Evolutionary conservation across 2,113 vertebrate species (phyloP).

Genomic region (Tricholaema leucomelas): DNA sequence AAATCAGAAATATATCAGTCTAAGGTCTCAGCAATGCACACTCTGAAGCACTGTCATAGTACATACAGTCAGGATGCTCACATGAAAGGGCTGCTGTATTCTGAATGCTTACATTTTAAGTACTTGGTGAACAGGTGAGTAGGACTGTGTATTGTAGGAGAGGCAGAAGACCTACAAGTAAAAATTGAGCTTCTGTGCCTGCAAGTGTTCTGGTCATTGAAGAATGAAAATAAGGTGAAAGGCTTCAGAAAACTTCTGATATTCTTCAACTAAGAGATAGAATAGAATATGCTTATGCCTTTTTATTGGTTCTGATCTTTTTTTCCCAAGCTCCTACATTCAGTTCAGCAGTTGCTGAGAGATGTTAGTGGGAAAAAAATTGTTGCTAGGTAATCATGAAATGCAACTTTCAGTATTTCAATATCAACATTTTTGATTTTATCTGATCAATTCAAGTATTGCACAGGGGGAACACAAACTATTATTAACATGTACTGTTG

Average conservation of each 20-base stretch:
- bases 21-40: background rate
- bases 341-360: conserved; percentile 28
- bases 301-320: conserved; percentile 29
- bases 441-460: conserved; percentile 23
- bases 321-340: background rate
- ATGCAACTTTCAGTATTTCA: conserved; percentile 17
- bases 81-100: background rate
- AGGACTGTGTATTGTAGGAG: background rate
- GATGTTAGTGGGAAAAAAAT: conserved; percentile 34
- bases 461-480: background rate
- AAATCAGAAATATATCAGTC: background rate
- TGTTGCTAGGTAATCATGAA: conserved; percentile 44
- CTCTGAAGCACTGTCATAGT: background rate
- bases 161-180: background rate
- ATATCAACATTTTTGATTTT: background rate
- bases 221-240: conserved; percentile 14
- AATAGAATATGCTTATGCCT: background rate
- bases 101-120: background rate
- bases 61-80: background rate
- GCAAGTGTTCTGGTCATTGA: background rate
- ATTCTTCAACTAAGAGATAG: background rate
- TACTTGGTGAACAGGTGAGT: background rate
- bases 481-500: background rate
- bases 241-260: background rate
- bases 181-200: background rate